phyloP scores from a whole-genome alignment of 2,888 invertebrate genomes.

The Dioctria linearis region DNA sequence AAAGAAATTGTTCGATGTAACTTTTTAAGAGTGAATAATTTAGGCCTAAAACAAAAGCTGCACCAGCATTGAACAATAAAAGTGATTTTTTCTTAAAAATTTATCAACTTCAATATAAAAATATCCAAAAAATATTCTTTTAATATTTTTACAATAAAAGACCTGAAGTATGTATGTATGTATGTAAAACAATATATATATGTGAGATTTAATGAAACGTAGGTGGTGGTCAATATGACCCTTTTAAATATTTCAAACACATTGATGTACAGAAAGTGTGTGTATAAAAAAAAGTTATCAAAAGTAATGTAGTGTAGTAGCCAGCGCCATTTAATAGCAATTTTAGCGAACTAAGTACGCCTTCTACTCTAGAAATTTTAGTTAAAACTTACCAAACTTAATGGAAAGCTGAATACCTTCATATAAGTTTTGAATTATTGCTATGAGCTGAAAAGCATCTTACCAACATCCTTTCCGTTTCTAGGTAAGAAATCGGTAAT shows the following conservation, averaged over 20 bases:
- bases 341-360: no score
- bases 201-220: neutral
- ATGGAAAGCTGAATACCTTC: no score
- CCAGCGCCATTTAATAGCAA: no score
- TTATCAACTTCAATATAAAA: neutral
- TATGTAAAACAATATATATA: neutral
- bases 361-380: no score
- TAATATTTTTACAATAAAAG: neutral
- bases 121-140: neutral
- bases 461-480: no score
- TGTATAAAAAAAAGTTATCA: neutral
- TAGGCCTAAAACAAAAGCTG: constrained; percentile 13
- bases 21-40: neutral
- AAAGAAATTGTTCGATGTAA: neutral
- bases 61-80: neutral
- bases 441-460: no score
- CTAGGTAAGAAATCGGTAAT: no score
- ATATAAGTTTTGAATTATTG: no score
- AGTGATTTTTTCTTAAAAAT: neutral
- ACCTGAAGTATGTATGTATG: neutral
- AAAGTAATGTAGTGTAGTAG: no score
- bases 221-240: constrained; percentile 6
- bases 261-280: neutral
- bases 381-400: no score
- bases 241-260: neutral